These are phyloP conservation scores for Trileptium ribeirensis DNA, from an alignment of 2,888 invertebrate genomes.

Conservation along the genomic window DNA sequence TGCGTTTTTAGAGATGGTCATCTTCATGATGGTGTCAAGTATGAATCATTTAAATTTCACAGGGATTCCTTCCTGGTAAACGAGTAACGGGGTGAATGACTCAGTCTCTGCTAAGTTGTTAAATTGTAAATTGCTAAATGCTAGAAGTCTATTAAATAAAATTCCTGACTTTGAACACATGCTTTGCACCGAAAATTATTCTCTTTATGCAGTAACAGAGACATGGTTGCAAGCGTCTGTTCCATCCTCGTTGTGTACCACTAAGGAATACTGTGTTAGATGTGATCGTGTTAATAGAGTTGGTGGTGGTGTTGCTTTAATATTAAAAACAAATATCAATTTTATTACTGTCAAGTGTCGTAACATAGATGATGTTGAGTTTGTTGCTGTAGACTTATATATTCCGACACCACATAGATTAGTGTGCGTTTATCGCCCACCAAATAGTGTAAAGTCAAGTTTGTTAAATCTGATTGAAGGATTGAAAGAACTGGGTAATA, in stretches of 20 bases:
- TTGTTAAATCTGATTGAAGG: not conserved
- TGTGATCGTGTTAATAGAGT: not conserved
- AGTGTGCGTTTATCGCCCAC: not conserved
- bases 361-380: not conserved
- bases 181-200: not conserved
- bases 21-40: not conserved
- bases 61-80: no score
- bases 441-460: not conserved
- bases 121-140: not conserved
- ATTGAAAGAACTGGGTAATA: no score
- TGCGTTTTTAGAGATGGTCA: not conserved
- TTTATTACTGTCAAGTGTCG: not conserved
- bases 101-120: not conserved
- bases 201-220: not conserved
- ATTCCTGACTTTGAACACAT: not conserved
- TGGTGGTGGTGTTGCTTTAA: not conserved
- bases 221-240: not conserved
- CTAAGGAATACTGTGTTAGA: not conserved
- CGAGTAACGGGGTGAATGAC: not conserved
- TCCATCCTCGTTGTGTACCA: not conserved
- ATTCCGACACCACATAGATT: not conserved
- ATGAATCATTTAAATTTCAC: no score
- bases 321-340: not conserved
- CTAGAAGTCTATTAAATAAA: not conserved
- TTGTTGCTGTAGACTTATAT: not conserved